Conservation (phyloP, 2,113 vertebrate genomes). For the Glareola pratincola region DNA sequence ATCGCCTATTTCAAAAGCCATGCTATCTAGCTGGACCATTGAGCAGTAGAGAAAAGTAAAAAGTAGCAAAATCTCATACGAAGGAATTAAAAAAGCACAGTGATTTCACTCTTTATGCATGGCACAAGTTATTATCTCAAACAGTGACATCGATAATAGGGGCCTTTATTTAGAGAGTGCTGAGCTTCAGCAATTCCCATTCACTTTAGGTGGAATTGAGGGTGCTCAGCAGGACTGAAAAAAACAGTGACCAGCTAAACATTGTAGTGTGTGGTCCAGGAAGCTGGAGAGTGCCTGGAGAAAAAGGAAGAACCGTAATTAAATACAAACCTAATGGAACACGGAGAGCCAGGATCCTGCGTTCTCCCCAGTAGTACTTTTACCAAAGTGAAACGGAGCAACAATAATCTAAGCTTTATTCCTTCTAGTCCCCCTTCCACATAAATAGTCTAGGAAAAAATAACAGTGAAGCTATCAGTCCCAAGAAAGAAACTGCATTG, state of each 20-base stretch:
- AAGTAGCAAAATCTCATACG: slow-evolving; percentile 41
- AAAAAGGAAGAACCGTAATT: slow-evolving; percentile 59
- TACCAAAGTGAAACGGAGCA: slow-evolving; percentile 25
- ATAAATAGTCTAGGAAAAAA: background rate
- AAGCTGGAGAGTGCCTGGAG: slow-evolving; percentile 47
- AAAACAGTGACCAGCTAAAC: slow-evolving; percentile 48
- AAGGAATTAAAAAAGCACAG: slow-evolving; percentile 54
- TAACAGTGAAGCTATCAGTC: background rate
- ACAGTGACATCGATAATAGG: slow-evolving; percentile 54
- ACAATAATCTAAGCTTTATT: slow-evolving; percentile 18
- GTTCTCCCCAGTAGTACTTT: slow-evolving; percentile 26
- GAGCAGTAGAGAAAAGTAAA: slow-evolving; percentile 43
- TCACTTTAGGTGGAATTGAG: slow-evolving; percentile 60
- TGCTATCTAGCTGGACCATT: slow-evolving; percentile 56
- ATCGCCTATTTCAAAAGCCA: slow-evolving; percentile 53
- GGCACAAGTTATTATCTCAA: slow-evolving; percentile 61
- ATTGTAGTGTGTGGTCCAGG: slow-evolving; percentile 63
- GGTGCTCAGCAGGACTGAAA: slow-evolving; percentile 61
- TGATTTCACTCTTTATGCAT: slow-evolving; percentile 59
- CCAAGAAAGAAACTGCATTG: background rate
- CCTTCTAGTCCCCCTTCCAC: background rate
- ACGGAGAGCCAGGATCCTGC: background rate
- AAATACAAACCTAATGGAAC: slow-evolving; percentile 58
- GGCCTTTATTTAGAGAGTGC: slow-evolving; percentile 62
- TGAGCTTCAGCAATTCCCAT: slow-evolving; percentile 67